Conservation (phyloP, 92 coral and sea anemone species). For the Actinernus sp. region DNA sequence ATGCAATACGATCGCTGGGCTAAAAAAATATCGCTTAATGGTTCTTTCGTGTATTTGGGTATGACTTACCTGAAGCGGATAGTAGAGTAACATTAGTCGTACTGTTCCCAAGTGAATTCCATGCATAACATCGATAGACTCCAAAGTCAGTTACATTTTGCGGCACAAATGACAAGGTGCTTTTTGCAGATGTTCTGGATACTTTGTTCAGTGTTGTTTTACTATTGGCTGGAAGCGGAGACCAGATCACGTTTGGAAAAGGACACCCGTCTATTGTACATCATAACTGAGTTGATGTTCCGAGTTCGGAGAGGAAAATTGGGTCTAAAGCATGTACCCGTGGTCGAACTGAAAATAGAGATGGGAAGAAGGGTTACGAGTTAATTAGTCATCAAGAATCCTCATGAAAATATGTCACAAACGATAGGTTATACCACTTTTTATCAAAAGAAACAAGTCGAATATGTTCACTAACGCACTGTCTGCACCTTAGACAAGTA, state of each 20-base stretch:
- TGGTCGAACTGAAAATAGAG: not conserved
- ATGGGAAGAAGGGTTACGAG: not conserved
- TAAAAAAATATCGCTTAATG: too few species aligned
- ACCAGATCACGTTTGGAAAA: not conserved
- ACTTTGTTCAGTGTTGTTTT: not conserved
- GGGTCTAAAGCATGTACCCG: not conserved
- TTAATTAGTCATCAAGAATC: not conserved
- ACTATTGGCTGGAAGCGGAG: not conserved
- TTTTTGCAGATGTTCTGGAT: not conserved
- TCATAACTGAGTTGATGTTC: not conserved
- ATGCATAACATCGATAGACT: not conserved
- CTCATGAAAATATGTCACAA: too few species aligned
- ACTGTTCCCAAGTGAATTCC: not conserved
- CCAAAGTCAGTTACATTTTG: not conserved
- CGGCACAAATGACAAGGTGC: not conserved
- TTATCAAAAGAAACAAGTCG: too few species aligned
- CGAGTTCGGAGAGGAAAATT: not conserved
- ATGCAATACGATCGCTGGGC: too few species aligned
- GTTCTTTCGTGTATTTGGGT: too few species aligned
- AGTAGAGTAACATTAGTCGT: not conserved
- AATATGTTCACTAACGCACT: too few species aligned
- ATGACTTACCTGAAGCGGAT: too few species aligned
- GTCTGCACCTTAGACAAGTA: too few species aligned
- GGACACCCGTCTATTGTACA: conserved; percentile 8
- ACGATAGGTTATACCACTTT: too few species aligned